Conservation (phyloP, 2,888 invertebrate genomes). For the Ectemnius continuus region DNA sequence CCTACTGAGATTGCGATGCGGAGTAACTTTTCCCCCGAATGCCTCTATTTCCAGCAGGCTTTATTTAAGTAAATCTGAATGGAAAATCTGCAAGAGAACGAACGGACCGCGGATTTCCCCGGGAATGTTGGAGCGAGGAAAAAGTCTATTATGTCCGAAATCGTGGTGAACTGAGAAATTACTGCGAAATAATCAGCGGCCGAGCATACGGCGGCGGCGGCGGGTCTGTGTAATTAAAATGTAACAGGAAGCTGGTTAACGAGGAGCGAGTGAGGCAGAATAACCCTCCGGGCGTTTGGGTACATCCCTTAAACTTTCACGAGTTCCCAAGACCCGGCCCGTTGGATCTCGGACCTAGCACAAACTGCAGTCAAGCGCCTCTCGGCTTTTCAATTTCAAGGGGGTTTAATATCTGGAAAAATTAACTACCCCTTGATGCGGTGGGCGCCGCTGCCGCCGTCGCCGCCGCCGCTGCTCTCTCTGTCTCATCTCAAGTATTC, state of each 20-base stretch:
- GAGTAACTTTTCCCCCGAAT: constrained; percentile 15
- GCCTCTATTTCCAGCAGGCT: constrained; percentile 12
- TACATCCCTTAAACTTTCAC: constrained; percentile 6
- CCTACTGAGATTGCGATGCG: constrained; percentile 35
- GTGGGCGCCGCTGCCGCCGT: neutral
- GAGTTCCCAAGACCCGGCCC: neutral
- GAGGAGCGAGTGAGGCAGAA: too few species aligned
- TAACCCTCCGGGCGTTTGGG: neutral
- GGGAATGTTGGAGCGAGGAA: too few species aligned
- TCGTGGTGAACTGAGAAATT: neutral
- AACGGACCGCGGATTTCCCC: too few species aligned
- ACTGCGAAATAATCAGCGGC: too few species aligned
- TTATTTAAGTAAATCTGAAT: neutral
- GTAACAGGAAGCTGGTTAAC: constrained; percentile 8
- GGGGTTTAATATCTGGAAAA: neutral
- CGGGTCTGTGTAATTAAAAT: too few species aligned
- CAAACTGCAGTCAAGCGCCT: neutral
- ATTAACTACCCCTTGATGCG: neutral
- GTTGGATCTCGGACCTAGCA: neutral
- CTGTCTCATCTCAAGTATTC: constrained; percentile 1
- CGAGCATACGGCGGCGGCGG: too few species aligned
- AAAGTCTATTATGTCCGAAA: neutral
- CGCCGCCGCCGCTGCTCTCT: neutral
- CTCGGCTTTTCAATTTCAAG: neutral
- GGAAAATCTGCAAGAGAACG: too few species aligned